Percentiles rank a stretch among this genome's conserved stretches.
phyloP scores from a whole-genome alignment of 2,797 vertebrate species.

The Helicolenus hilgendorfi region DNA sequence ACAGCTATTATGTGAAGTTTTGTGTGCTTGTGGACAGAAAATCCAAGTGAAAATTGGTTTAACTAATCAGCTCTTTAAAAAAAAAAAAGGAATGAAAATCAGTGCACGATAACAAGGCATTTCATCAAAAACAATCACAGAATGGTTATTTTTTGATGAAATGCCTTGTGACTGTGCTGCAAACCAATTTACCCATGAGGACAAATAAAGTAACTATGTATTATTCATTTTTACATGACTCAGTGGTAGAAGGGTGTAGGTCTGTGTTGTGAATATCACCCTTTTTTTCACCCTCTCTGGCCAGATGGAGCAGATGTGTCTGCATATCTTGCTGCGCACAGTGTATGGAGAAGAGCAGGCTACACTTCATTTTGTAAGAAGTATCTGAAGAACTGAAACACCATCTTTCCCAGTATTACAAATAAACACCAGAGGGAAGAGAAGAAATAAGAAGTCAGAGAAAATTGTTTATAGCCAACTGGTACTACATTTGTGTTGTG shows the following conservation, averaged over 20 bases:
- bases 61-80: no score
- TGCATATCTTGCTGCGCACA: conserved; percentile 90
- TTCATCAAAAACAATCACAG: no score
- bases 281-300: conserved; percentile 91
- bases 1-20: background rate
- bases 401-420: conserved; percentile 94
- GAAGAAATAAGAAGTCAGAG: background rate
- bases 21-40: background rate
- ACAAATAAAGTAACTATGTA: no score
- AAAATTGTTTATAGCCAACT: background rate
- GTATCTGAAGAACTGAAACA: conserved; percentile 96
- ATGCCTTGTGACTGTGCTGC: no score
- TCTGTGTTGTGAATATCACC: background rate
- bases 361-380: conserved; percentile 90
- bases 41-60: background rate
- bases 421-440: conserved; percentile 87
- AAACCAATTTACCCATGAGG: no score
- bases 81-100: no score
- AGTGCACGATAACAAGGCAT: no score
- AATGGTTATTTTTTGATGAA: no score
- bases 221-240: background rate
- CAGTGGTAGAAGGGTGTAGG: background rate
- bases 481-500: background rate
- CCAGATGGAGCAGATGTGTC: conserved; percentile 92
- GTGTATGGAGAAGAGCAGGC: no score